Evolutionary conservation across 2,797 vertebrate species (phyloP).

Genomic region (Leptodactylus fallax): DNA sequence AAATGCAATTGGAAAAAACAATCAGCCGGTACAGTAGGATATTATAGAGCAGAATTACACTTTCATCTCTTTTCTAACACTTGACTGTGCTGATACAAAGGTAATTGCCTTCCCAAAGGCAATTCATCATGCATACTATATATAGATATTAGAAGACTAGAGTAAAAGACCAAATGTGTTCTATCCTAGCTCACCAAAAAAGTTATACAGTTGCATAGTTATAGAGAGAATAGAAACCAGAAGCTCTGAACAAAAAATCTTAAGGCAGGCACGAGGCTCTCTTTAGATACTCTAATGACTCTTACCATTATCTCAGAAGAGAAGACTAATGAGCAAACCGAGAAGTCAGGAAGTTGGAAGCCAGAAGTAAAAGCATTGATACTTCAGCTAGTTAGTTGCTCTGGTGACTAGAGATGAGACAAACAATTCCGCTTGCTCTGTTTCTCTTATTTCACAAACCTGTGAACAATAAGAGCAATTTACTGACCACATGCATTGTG

Average conservation of each 20-base stretch:
- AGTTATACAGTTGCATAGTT: background rate
- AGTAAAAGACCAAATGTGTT: background rate
- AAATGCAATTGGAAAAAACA: no score
- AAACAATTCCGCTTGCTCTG: background rate
- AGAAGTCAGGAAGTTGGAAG: background rate
- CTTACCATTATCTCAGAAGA: background rate
- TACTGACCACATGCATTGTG: background rate
- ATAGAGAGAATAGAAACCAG: background rate
- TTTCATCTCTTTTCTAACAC: background rate
- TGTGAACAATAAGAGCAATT: background rate
- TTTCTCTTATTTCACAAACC: background rate
- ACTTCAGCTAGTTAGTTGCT: constrained; percentile 3
- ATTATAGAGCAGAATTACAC: no score
- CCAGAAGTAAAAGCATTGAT: background rate
- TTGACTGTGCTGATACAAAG: background rate
- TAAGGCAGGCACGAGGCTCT: no score
- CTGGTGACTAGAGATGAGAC: background rate
- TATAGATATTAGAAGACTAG: background rate
- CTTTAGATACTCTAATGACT: background rate
- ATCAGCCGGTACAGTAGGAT: no score
- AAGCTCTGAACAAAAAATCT: background rate
- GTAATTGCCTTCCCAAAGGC: background rate
- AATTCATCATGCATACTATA: background rate
- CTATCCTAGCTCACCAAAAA: background rate
- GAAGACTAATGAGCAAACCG: background rate